Evolutionary conservation across 2,797 vertebrate genomes (phyloP), one percentile per base, ranked within the genome.

Genomic region (Tragopan temminckii): DNA sequence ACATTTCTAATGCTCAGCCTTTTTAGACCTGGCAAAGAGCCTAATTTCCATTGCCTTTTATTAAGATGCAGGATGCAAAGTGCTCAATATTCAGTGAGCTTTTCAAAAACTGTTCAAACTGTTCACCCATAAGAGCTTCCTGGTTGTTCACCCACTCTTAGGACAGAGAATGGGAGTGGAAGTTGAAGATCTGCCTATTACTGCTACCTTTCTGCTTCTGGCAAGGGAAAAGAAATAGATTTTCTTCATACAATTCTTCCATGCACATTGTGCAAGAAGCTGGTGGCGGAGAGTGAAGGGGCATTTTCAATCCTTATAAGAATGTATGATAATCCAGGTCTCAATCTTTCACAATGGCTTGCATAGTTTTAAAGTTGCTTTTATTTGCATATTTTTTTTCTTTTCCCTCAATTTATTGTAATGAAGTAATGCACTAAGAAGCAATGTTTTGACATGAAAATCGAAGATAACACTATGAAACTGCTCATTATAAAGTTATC

Each of bases 21-120:
- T 87, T 96, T 90, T 40, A 80, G 74, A 68, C 8, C 29, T 92
- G 81, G 68, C 79, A 80, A 52, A 71, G 20, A 75, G 48, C 79
- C 87, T 42, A 21, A 40, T 58, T 72, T 31, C 52, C 53, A 45
- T 15, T 29, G 11, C 27, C 25, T 92, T 89, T 80, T 70, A 48
- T 27, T 13, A 58, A 79, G 43, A 70, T 13, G 9, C 36, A 89
- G 66, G 55, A 64, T 42, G 36, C 48, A 62, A 46, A 92, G 17
- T 27, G 16, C 35, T 89, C 45, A 55, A 9, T 57, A 36, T 59
- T 69, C 69, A 68, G 52, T 38, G 13, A 43, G 21, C 18, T 69
- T 81, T 91, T 79, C 15, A 36, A 80, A 80, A 52, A 33, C 50
- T 29, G 71, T 3, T 45, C 8, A 80, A 52, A 33, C 50, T 29